Evolutionary conservation across 2,113 vertebrate species (phyloP).

Genomic region (Strix uralensis): DNA sequence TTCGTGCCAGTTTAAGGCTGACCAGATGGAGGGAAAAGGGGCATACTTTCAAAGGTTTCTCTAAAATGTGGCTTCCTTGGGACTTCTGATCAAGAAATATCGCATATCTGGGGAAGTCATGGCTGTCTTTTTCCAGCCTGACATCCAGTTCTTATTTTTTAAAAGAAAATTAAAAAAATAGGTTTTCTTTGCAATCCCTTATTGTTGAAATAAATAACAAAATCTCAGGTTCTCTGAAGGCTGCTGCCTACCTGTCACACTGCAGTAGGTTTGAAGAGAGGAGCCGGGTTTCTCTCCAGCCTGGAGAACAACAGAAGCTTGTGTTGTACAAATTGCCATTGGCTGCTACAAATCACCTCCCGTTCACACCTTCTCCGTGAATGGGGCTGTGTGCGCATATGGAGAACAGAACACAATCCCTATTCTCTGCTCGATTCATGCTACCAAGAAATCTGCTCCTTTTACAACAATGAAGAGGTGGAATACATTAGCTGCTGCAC

Average conservation of each 20-base stretch:
- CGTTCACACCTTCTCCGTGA: neutral
- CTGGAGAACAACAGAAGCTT: conserved; percentile 12
- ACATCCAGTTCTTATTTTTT: neutral
- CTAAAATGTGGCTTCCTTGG: neutral
- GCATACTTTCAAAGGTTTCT: neutral
- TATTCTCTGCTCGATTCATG: neutral
- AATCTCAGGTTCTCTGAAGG: neutral
- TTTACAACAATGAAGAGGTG: conserved; percentile 21
- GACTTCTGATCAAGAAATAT: neutral
- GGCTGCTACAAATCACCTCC: conserved; percentile 5
- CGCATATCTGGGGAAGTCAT: neutral
- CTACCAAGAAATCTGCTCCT: conserved; percentile 9
- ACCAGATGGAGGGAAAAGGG: neutral
- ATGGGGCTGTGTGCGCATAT: conserved; percentile 1
- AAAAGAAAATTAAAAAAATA: neutral
- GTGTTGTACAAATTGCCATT: neutral
- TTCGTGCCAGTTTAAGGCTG: neutral
- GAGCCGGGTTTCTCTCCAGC: neutral
- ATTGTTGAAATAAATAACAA: neutral
- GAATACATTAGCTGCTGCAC: conserved; percentile 8
- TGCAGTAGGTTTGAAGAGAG: neutral
- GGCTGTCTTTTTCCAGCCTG: neutral
- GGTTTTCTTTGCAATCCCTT: neutral
- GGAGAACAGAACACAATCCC: conserved; percentile 21
- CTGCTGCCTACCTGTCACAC: neutral